These are phyloP conservation scores for Clistopyga incitator DNA, from an alignment of 2,888 invertebrate species.

Conservation along the genomic window DNA sequence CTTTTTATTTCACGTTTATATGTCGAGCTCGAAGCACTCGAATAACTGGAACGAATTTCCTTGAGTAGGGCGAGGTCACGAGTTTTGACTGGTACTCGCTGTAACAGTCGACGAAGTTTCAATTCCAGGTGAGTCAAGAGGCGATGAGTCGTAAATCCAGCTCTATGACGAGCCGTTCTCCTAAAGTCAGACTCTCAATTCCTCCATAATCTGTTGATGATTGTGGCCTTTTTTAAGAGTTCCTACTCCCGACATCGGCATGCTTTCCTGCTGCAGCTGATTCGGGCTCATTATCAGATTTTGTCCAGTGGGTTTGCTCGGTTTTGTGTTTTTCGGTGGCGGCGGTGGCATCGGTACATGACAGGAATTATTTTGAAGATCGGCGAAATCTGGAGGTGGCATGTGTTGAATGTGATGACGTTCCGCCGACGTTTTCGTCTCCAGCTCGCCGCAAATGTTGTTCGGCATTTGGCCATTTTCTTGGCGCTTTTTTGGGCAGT, in stretches of 20 bases:
- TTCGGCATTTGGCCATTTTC: slow-evolving; percentile 96
- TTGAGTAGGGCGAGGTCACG: slow-evolving; percentile 38
- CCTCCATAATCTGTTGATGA: slow-evolving; percentile 89
- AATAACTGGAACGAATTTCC: not conserved
- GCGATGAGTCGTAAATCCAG: slow-evolving; percentile 53
- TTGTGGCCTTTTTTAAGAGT: slow-evolving; percentile 89
- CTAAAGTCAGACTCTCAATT: slow-evolving; percentile 92
- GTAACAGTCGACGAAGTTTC: slow-evolving; percentile 38
- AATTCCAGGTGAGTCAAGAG: slow-evolving; percentile 31
- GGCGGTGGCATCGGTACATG: slow-evolving; percentile 90
- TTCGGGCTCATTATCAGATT: slow-evolving; percentile 86
- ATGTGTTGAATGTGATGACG: slow-evolving; percentile 93
- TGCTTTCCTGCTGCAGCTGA: slow-evolving; percentile 90
- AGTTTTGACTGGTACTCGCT: slow-evolving; percentile 18
- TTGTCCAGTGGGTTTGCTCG: slow-evolving; percentile 79
- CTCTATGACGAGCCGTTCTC: slow-evolving; percentile 71
- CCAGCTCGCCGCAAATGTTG: slow-evolving; percentile 94
- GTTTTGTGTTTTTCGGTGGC: slow-evolving; percentile 89
- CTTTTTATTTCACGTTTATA: slow-evolving; percentile 1
- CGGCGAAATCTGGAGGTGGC: slow-evolving; percentile 94
- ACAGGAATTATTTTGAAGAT: slow-evolving; percentile 89
- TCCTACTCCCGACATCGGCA: slow-evolving; percentile 90
- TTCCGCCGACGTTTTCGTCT: slow-evolving; percentile 89
- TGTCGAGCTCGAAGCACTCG: slow-evolving; percentile 7
- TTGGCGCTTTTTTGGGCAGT: slow-evolving; percentile 88